phyloP scores from a whole-genome alignment of 2,888 invertebrate species.

The Megastigmus dorsalis region DNA sequence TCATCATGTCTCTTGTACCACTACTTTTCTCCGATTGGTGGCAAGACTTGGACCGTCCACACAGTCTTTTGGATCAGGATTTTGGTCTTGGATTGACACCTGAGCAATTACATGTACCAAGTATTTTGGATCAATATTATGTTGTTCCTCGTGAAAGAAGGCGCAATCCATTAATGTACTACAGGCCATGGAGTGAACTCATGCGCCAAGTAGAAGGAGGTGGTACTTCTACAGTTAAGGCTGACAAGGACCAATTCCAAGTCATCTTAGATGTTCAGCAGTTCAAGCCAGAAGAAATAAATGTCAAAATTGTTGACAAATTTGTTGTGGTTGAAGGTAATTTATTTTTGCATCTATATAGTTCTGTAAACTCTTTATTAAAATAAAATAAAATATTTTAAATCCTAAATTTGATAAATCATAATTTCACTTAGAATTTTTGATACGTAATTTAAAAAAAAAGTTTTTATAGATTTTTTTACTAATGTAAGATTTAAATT shows the following conservation, averaged over 20 bases:
- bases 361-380: conserved; percentile 5
- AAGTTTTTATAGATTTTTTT: neutral
- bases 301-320: conserved; percentile 76
- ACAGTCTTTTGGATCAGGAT: conserved; percentile 67
- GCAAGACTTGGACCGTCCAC: conserved; percentile 82
- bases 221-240: conserved; percentile 78
- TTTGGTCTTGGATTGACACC: conserved; percentile 64
- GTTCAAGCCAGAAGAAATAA: conserved; percentile 76
- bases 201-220: conserved; percentile 76
- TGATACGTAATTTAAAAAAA: neutral
- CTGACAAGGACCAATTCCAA: conserved; percentile 82
- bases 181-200: conserved; percentile 58
- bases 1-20: conserved; percentile 86
- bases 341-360: neutral
- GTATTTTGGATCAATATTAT: conserved; percentile 35
- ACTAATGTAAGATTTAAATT: neutral
- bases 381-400: neutral
- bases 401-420: neutral
- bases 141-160: conserved; percentile 17
- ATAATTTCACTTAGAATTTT: neutral
- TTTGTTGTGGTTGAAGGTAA: conserved; percentile 80
- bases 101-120: conserved; percentile 57
- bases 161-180: conserved; percentile 51
- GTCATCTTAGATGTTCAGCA: conserved; percentile 87
- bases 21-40: conserved; percentile 91